Evolutionary conservation across 2,113 vertebrate genomes (phyloP).

Genomic region (Larimichthys polyactis): DNA sequence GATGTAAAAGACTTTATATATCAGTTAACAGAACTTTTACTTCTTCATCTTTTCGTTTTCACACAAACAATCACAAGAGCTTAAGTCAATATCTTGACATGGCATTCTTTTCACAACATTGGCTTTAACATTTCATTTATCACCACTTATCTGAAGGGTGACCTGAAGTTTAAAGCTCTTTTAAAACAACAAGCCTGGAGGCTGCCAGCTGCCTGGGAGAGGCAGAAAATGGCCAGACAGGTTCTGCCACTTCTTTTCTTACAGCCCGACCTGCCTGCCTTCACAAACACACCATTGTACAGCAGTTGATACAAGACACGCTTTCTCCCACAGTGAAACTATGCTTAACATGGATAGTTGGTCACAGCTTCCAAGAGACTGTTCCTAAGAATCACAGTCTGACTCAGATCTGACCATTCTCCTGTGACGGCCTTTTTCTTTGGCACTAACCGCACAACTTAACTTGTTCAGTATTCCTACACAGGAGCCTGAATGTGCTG

Average conservation of each 20-base stretch:
- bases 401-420: background rate
- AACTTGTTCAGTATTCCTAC: too few relatives aligned
- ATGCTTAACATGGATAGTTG: background rate
- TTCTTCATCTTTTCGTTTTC: background rate
- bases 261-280: conserved; percentile 29
- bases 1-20: background rate
- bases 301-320: conserved; percentile 25
- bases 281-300: conserved; percentile 65
- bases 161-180: conserved; percentile 29
- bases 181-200: conserved; percentile 12
- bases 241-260: conserved; percentile 69
- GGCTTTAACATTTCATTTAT: conserved; percentile 13
- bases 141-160: conserved; percentile 14
- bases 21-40: background rate
- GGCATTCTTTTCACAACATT: conserved; percentile 2
- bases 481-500: too few relatives aligned
- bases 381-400: background rate
- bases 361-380: background rate
- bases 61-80: background rate
- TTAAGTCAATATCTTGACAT: background rate
- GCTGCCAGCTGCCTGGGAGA: background rate
- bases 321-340: background rate
- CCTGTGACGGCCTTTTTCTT: too few relatives aligned
- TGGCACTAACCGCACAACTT: too few relatives aligned
- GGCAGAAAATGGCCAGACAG: conserved; percentile 38